Conservation (phyloP, 2,113 vertebrate genomes). For the Atlantisia rogersi region DNA sequence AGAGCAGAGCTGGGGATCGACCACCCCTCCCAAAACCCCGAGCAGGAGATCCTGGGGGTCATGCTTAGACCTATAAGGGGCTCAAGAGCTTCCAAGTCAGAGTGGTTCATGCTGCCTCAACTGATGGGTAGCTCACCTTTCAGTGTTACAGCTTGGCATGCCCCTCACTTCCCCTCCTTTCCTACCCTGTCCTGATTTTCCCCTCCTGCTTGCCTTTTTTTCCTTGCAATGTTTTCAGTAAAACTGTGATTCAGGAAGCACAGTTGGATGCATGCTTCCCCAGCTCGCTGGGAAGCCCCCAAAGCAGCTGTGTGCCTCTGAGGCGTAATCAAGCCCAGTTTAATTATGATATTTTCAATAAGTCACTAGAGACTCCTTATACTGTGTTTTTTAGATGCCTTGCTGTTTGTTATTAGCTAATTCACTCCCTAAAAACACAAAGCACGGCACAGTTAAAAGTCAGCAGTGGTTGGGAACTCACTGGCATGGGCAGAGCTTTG, state of each 20-base stretch:
- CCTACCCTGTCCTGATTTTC: neutral
- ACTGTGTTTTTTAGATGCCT: neutral
- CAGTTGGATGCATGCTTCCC: neutral
- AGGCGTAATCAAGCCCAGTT: neutral
- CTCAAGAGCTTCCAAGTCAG: neutral
- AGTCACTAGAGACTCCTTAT: neutral
- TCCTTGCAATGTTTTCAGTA: neutral
- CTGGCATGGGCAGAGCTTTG: neutral
- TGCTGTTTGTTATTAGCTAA: neutral
- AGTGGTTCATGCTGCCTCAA: neutral
- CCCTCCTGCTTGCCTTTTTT: no score
- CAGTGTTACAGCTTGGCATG: rapidly evolving
- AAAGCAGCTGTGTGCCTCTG: neutral
- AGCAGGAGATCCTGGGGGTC: rapidly evolving
- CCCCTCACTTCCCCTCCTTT: neutral
- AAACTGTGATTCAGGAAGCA: neutral
- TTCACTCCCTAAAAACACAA: neutral
- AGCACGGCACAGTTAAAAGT: neutral
- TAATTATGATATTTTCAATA: neutral
- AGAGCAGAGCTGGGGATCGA: rapidly evolving
- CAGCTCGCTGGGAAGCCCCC: neutral
- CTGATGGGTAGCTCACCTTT: neutral
- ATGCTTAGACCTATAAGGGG: rapidly evolving
- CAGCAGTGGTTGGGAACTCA: neutral
- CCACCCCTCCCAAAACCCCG: neutral